Evolutionary conservation across 2,888 invertebrate genomes (phyloP).

Genomic region (Lithophane ornitopus): DNA sequence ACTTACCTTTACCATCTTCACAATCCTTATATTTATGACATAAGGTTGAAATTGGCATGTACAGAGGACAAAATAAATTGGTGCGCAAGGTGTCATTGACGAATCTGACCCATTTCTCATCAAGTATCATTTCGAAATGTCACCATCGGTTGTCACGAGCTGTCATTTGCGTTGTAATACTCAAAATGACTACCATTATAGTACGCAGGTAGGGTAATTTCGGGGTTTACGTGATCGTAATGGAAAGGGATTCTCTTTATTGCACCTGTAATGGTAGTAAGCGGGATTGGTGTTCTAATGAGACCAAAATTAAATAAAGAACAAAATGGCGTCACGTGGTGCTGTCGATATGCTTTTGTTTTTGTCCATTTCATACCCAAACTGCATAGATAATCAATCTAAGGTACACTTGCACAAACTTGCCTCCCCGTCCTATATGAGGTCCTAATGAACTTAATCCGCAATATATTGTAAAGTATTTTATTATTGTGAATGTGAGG

Average conservation of each 20-base stretch:
- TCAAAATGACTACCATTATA: constrained; percentile 29
- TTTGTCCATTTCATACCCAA: neutral
- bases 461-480: too few species aligned
- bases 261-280: neutral
- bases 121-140: constrained; percentile 72
- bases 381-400: neutral
- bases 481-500: too few species aligned
- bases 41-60: constrained; percentile 47
- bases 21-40: neutral
- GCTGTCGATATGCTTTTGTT: neutral
- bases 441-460: neutral
- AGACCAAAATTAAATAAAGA: neutral
- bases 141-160: constrained; percentile 48
- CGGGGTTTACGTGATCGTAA: constrained; percentile 19
- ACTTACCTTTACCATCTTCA: neutral
- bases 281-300: neutral
- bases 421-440: neutral
- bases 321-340: neutral
- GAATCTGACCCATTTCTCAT: constrained; percentile 77
- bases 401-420: neutral
- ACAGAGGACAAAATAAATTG: neutral
- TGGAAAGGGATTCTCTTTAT: constrained; percentile 6
- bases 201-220: constrained; percentile 33
- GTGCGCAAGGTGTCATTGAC: constrained; percentile 72
- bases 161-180: constrained; percentile 45